Conservation (phyloP, 2,888 invertebrate species). For the Stenoptilia bipunctidactyla region DNA sequence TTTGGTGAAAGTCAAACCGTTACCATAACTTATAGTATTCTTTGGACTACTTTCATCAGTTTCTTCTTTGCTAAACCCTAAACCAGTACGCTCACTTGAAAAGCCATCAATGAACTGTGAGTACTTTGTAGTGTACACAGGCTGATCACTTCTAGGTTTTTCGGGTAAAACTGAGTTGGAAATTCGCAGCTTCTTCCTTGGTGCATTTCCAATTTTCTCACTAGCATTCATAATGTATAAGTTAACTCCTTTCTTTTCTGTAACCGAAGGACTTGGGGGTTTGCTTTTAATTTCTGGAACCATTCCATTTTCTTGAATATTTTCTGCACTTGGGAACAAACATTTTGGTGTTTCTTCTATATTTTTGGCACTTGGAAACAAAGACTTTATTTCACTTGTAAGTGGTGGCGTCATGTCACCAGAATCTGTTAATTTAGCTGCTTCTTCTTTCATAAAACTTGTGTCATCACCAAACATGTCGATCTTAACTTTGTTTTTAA, state of each 20-base stretch:
- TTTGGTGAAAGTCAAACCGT: conserved; percentile 61
- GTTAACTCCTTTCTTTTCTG: conserved; percentile 45
- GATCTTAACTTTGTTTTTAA: conserved; percentile 25
- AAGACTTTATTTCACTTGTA: conserved; percentile 17
- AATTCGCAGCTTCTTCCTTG: conserved; percentile 51
- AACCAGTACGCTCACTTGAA: conserved; percentile 53
- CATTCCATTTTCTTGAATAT: conserved; percentile 22
- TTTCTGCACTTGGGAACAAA: conserved; percentile 26
- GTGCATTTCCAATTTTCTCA: conserved; percentile 30
- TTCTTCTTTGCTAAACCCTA: conserved; percentile 52
- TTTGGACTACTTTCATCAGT: conserved; percentile 33
- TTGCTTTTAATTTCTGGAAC: conserved; percentile 21
- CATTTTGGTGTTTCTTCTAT: conserved; percentile 23
- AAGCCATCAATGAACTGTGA: conserved; percentile 55
- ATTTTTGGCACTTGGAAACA: conserved; percentile 24
- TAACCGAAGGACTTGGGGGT: conserved; percentile 10
- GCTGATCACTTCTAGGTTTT: conserved; percentile 33
- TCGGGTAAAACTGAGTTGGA: conserved; percentile 53
- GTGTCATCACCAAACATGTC: conserved; percentile 23
- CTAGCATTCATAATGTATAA: conserved; percentile 37
- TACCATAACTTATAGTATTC: conserved; percentile 48
- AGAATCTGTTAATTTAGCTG: conserved; percentile 28
- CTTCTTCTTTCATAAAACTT: conserved; percentile 24
- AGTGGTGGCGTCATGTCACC: conserved; percentile 27
- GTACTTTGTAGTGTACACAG: conserved; percentile 58